Evolutionary conservation across 2,888 invertebrate genomes (phyloP).

Genomic region (Branchipolynoe longqiensis): DNA sequence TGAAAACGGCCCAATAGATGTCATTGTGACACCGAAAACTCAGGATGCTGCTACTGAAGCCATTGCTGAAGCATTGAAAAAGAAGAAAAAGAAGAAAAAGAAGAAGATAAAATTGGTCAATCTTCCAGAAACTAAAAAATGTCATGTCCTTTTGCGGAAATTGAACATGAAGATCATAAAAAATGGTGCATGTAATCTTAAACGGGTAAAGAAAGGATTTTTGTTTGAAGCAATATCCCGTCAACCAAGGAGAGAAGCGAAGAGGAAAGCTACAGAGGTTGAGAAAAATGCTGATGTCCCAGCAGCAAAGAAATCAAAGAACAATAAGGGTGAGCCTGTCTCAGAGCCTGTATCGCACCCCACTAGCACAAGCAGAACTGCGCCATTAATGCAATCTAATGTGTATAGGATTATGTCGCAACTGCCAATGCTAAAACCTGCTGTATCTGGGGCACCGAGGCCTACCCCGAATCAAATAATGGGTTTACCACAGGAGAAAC

Average conservation of each 20-base stretch:
- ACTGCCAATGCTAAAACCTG: slow-evolving; percentile 17
- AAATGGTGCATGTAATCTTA: slow-evolving; percentile 7
- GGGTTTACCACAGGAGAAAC: too few relatives aligned
- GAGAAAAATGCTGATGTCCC: slow-evolving; percentile 17
- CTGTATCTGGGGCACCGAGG: slow-evolving; percentile 11
- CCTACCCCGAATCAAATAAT: slow-evolving; percentile 12
- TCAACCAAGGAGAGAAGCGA: slow-evolving; percentile 22
- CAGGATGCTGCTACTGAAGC: neutral
- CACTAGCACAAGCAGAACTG: neutral
- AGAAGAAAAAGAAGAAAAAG: slow-evolving; percentile 50
- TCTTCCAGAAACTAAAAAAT: slow-evolving; percentile 26
- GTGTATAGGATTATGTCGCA: slow-evolving; percentile 40
- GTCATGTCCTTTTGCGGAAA: neutral
- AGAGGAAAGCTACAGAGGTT: slow-evolving; percentile 22
- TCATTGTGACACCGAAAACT: too few relatives aligned
- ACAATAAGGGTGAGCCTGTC: neutral
- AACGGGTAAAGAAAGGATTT: slow-evolving; percentile 23
- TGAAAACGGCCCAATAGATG: too few relatives aligned
- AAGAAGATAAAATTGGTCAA: neutral
- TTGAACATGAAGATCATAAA: slow-evolving; percentile 44
- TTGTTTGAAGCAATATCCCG: slow-evolving; percentile 39
- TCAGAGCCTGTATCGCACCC: neutral
- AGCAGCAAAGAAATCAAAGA: slow-evolving; percentile 14
- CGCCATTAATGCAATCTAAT: neutral
- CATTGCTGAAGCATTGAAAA: slow-evolving; percentile 4